These are phyloP conservation scores for Brachionichthys hirsutus DNA, from an alignment of 2,113 vertebrate species.

Conservation along the genomic window DNA sequence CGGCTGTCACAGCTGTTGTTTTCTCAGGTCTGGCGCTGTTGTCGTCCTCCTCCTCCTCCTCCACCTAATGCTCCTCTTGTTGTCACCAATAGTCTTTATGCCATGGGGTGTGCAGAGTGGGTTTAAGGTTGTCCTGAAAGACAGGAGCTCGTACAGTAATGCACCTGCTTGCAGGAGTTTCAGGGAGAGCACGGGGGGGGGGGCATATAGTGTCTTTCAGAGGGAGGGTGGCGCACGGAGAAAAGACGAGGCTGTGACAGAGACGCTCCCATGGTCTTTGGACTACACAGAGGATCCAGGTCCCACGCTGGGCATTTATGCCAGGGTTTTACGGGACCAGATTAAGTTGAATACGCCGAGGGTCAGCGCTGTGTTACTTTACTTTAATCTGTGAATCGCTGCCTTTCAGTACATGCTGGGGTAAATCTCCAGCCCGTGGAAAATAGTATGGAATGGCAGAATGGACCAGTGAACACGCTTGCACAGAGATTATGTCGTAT, in stretches of 20 bases:
- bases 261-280: conserved; percentile 48
- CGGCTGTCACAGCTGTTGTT: conserved; percentile 77
- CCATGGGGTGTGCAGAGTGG: neutral
- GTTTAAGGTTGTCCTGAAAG: conserved; percentile 11
- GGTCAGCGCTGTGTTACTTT: conserved; percentile 60
- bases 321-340: conserved; percentile 49
- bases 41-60: conserved; percentile 45
- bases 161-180: conserved; percentile 70
- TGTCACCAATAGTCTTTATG: conserved; percentile 33
- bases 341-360: conserved; percentile 55
- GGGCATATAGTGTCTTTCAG: conserved; percentile 26
- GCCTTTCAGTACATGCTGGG: conserved; percentile 31
- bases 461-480: conserved; percentile 10
- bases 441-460: conserved; percentile 8
- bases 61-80: conserved; percentile 40
- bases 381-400: too few species aligned
- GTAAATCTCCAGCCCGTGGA: neutral
- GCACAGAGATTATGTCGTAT: neutral
- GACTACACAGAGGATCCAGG: conserved; percentile 43
- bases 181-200: conserved; percentile 27
- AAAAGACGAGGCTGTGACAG: conserved; percentile 60
- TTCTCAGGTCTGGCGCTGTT: conserved; percentile 70
- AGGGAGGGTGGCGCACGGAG: conserved; percentile 46
- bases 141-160: conserved; percentile 42
- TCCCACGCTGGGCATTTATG: conserved; percentile 69